Base-by-base conservation (phyloP, 92 coral and sea anemone species). In the Scolanthus callimorphus region DNA sequence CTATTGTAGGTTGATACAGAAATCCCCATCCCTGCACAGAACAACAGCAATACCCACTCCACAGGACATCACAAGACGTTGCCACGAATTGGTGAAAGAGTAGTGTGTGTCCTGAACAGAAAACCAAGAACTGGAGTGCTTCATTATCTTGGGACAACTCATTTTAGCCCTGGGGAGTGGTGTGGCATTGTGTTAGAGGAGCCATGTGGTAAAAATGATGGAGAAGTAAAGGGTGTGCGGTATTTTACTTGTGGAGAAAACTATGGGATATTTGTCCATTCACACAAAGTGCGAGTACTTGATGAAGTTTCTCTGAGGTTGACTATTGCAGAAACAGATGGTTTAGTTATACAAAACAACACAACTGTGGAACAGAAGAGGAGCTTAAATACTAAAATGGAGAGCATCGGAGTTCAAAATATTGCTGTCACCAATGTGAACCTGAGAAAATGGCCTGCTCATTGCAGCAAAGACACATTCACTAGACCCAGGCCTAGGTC, bases 191-290 rank as follows among this genome's bases (percentile, higher is more conserved):
- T 75, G 13, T 46, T 94, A 41, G 86, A 60, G 39, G 90, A 94
- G 29, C 76, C 96, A 2, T 84, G 88, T 72, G 99, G 99, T 0
- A 94, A 94, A 79, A 94, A 94, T 64, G 90, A 94, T 50, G 99
- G 99, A 2, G 80, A 90, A 38, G 96, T 94, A 19, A 72, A 71
- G 20, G 99, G 96, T 9, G 80, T 89, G 11, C 84, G 95, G 22
- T 94, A 94, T 73, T 94, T 94, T 62, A 51, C 52, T 0, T 94
- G 99, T 53, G 61, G 70, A 37, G 81, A 84, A 28, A 79, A 77
- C 59, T 71, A 89, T 80, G 99, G 99, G 9, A 89, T 94, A 69
- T 94, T 94, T 81, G 94, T 94, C 31, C 96, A 89, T 71, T 71
- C 89, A 17, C 86, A 88, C 56, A 88, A 94, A 62, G 99, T 94